Conservation (phyloP, 2,888 invertebrate species). For the Xanthorhoe designata region DNA sequence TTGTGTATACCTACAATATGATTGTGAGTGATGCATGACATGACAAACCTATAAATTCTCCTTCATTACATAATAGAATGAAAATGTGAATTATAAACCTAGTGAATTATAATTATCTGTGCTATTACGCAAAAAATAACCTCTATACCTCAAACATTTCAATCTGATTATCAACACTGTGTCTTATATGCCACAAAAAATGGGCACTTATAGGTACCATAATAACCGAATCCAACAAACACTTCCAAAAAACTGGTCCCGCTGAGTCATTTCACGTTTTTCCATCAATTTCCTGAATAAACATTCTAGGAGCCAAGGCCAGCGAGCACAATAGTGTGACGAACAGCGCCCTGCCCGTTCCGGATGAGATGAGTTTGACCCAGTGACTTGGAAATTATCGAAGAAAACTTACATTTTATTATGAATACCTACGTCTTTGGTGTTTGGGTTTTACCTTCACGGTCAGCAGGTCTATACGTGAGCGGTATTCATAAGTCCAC, state of each 20-base stretch:
- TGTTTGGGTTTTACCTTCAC: background rate
- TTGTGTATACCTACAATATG: no score
- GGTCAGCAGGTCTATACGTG: background rate
- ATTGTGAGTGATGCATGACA: no score
- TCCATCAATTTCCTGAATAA: constrained; percentile 46
- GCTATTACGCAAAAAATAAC: no score
- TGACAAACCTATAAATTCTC: no score
- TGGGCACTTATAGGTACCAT: background rate
- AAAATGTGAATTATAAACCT: no score
- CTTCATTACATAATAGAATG: no score
- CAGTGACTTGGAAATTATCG: constrained; percentile 38
- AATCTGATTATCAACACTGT: background rate
- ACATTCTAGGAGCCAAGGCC: constrained; percentile 51
- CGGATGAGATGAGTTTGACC: constrained; percentile 37
- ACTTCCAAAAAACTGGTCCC: constrained; percentile 26
- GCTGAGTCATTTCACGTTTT: constrained; percentile 50
- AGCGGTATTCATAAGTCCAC: no score
- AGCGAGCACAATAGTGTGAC: constrained; percentile 50
- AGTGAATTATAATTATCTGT: no score
- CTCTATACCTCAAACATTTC: no score
- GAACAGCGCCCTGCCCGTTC: constrained; percentile 32
- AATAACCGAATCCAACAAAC: background rate
- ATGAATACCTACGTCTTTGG: background rate
- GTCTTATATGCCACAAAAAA: background rate
- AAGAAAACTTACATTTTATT: constrained; percentile 18